Base-by-base conservation (phyloP, 2,888 invertebrate genomes). In the Tolmerus cingulatus region DNA sequence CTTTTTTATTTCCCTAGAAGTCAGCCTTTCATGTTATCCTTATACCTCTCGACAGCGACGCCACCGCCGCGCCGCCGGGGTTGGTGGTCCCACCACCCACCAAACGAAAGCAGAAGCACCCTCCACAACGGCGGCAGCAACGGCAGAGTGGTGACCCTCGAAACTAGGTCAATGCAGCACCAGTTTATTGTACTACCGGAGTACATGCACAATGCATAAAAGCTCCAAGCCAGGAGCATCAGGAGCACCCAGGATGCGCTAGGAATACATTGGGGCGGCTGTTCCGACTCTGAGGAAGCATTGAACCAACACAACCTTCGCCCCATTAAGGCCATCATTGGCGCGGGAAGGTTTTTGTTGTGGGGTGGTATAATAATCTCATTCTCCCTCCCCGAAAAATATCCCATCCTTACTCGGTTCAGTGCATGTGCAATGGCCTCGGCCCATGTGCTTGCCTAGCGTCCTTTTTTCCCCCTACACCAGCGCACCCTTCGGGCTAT, bases 121-220 rank as follows among this genome's bases (percentile, higher is more conserved):
- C 43, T 14, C 43, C 43, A 46, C 43, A n/a, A n/a, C 43, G 16
- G 40, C 40, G 40, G 19, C 57, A 23, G 66, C 4, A 23, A 27
- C 19, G 66, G 23, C 23, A 66, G 66, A 66, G 12, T 66, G 66
- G 88, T 88, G 89, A 88, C 88, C 94, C 94, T 88, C 51, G 86
- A 88, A 90, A 89, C 88, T 90, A 89, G 91, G 91, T 91, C 91
- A 91, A 90, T 91, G 91, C 91, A 90, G 91, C 88, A 66, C 66
- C 66, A 90, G 90, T 90, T 90, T 90, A 90, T 90, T 90, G 90
- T 66, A 66, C 66, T 90, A 90, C 90, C 88, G 87, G 87, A 87
- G 89, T 88, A 88, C 89, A 87, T 43, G 19, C 46, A 51, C 79
- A 43, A n/a, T 34, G 74, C 74, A 46, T 51, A 46, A 34, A 37